Base-by-base conservation (phyloP, 1,140 invertebrate species). In the Pantala flavescens region DNA sequence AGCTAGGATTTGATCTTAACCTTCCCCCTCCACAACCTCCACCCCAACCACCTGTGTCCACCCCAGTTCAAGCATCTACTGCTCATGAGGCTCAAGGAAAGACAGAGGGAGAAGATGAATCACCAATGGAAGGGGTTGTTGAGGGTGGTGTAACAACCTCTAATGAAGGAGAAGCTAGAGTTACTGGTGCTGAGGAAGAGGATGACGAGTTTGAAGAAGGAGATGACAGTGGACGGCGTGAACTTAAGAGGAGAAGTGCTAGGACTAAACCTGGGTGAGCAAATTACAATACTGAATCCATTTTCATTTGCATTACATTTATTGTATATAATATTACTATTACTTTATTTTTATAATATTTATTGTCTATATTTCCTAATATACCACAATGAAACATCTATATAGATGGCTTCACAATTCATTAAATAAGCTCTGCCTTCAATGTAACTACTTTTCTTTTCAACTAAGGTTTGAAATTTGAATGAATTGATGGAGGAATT, bases 1-100 rank as follows among this genome's bases (percentile, higher is more conserved):
- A 96, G 78, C 84, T 97, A 2, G 95, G 95, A 5, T 95, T 97
- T 79, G 93, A 96, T 75, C 86, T 94, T 19, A 87, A 88, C 1
- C 84, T 77, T 70, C 74, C 73, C 12, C 49, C 49, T 21, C 49
- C 49, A 7, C 49, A 16, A 5, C 49, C 14, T 16, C 49, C 49
- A 7, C 49, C 49, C 14, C 49, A 63, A 63, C 49, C 49, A 7
- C 49, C 12, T 63, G 49, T 21, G 16, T 63, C 49, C 49, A 16
- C n/a, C n/a, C n/a, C 49, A 63, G 14, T 14, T 19, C 82, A 83
- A 23, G 74, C 78, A n/a, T 78, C 80, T 0, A 79, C 80, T 63
- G 83, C 84, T 0, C 83, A 85, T 24, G 86, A 86, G 19, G 84
- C 85, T 73, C 83, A 83, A 14, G 83, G 84, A 49, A 84, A 85